Percentiles rank a stretch among this genome's conserved stretches.
Evolutionary conservation across 2,888 invertebrate species (phyloP).

Genomic region (Zelleria hepariella): DNA sequence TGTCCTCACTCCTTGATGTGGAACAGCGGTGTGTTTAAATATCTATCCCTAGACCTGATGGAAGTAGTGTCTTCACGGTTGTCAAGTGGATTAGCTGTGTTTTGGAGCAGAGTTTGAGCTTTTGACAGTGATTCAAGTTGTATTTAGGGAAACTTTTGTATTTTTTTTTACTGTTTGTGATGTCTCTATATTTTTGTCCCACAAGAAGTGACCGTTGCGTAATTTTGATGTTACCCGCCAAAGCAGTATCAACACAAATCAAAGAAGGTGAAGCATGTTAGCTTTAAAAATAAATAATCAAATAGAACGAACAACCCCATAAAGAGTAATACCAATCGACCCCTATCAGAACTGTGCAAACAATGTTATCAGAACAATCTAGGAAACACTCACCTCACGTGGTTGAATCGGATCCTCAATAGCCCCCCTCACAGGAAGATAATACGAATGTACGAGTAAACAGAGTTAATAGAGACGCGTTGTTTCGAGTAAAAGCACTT

Average conservation of each 20-base stretch:
- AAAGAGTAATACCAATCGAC: not conserved
- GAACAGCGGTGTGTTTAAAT: constrained; percentile 58
- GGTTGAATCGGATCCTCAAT: not conserved
- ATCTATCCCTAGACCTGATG: constrained; percentile 37
- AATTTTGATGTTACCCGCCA: too few relatives aligned
- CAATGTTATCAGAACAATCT: not conserved
- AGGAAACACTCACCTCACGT: not conserved
- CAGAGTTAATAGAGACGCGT: not conserved
- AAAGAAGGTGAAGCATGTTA: too few relatives aligned
- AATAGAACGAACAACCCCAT: not conserved
- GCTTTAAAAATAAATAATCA: not conserved
- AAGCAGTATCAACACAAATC: too few relatives aligned
- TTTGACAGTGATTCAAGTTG: not conserved
- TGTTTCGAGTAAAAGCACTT: not conserved
- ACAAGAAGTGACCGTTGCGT: too few relatives aligned
- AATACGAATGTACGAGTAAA: not conserved
- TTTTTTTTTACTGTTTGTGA: too few relatives aligned
- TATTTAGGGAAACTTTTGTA: too few relatives aligned
- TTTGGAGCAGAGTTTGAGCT: not conserved
- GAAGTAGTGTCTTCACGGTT: constrained; percentile 37
- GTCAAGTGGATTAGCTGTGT: constrained; percentile 21
- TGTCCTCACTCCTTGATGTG: constrained; percentile 50
- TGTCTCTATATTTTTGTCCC: too few relatives aligned
- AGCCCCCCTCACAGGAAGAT: not conserved
- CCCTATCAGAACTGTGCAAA: not conserved